phyloP scores from a whole-genome alignment of 2,888 invertebrate species.

The Eristalis intricaria region DNA sequence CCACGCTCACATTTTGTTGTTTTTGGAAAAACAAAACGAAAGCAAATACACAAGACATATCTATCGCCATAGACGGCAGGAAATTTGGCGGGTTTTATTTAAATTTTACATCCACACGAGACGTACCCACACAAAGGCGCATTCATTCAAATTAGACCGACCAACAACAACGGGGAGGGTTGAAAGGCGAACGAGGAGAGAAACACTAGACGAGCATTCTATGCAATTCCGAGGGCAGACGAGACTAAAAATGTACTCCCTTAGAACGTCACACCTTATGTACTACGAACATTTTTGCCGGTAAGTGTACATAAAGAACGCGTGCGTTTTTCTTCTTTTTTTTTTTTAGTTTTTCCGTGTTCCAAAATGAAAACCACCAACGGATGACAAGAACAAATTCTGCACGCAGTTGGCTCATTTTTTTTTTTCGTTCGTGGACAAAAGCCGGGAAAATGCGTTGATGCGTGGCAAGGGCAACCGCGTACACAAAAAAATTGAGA shows the following conservation, averaged over 20 bases:
- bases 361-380: constrained; percentile 20
- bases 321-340: constrained; percentile 2
- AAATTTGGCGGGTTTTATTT: constrained; percentile 61
- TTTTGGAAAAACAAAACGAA: neutral
- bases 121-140: neutral
- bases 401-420: constrained; percentile 52
- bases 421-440: neutral
- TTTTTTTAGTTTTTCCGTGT: constrained; percentile 26
- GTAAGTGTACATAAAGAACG: neutral
- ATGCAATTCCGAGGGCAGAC: neutral
- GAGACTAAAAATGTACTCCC: neutral
- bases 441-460: neutral
- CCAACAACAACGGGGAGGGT: neutral
- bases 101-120: constrained; percentile 52
- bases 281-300: neutral
- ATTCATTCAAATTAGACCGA: no score
- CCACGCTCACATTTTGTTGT: neutral
- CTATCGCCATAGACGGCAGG: constrained; percentile 29
- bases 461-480: neutral
- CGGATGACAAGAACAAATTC: constrained; percentile 28
- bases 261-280: neutral
- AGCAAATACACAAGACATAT: constrained; percentile 12
- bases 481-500: neutral
- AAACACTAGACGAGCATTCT: neutral
- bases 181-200: neutral